phyloP scores from a whole-genome alignment of 2,113 vertebrate species.

The Aramus guarauna region DNA sequence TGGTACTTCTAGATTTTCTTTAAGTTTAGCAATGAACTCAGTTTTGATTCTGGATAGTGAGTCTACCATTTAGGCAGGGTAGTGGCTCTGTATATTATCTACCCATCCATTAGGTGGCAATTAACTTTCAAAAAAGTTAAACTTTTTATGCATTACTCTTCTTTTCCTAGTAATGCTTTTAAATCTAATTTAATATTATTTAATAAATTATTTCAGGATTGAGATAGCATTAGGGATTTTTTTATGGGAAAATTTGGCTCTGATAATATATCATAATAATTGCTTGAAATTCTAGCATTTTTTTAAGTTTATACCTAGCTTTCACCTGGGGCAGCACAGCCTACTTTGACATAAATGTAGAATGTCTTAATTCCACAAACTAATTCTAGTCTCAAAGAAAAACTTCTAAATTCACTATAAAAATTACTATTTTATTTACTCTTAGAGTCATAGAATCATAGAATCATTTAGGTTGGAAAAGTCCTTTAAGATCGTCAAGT shows the following conservation, averaged over 20 bases:
- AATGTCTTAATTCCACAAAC: background rate
- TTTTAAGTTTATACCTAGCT: background rate
- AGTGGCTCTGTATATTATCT: background rate
- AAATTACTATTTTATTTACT: background rate
- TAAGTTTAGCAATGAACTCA: background rate
- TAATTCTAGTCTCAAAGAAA: background rate
- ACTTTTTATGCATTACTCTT: background rate
- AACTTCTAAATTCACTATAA: background rate
- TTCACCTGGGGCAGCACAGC: background rate
- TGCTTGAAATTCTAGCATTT: background rate
- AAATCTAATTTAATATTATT: background rate
- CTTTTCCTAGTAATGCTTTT: background rate
- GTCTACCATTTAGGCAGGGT: background rate
- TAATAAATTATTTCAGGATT: background rate
- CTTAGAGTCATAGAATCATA: background rate
- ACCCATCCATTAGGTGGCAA: background rate
- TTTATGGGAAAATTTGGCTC: background rate
- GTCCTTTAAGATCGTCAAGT: background rate
- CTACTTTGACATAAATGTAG: background rate
- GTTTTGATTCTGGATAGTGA: background rate
- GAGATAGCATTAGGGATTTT: background rate
- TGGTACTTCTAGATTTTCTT: background rate
- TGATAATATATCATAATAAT: background rate
- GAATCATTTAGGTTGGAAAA: background rate
- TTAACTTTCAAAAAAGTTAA: background rate